phyloP scores from a whole-genome alignment of 2,113 vertebrate genomes.

The Euleptes europaea region DNA sequence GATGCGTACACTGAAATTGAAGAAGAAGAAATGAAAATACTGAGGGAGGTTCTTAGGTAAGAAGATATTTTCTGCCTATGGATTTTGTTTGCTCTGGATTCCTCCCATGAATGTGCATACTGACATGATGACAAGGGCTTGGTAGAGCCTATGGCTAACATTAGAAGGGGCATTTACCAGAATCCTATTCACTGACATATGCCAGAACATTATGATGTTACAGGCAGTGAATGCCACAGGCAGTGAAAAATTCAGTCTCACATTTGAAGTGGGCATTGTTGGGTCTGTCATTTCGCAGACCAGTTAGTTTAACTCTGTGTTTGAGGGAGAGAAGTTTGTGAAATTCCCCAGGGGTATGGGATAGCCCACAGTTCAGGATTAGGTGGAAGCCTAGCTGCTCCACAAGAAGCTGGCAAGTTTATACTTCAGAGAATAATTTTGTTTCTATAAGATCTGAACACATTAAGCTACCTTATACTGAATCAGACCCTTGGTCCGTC shows the following conservation, averaged over 20 bases:
- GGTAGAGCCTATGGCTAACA: not conserved
- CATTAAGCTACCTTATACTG: not conserved
- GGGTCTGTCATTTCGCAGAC: not conserved
- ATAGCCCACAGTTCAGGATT: not conserved
- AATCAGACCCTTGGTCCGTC: too few relatives aligned
- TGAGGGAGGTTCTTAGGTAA: slow-evolving; percentile 93
- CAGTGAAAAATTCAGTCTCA: not conserved
- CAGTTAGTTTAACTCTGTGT: too few relatives aligned
- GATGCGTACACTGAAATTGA: slow-evolving; percentile 92
- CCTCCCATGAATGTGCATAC: not conserved
- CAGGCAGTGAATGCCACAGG: not conserved
- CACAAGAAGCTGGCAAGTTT: not conserved
- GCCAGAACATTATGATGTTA: not conserved
- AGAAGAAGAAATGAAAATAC: slow-evolving; percentile 93
- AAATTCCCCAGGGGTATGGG: not conserved
- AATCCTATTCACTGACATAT: not conserved
- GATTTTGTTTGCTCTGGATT: not conserved
- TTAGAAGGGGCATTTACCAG: not conserved
- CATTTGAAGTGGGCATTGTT: not conserved
- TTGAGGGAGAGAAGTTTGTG: too few relatives aligned
- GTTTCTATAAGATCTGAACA: too few relatives aligned
- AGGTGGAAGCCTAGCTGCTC: not conserved
- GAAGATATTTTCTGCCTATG: not conserved
- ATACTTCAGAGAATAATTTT: too few relatives aligned
- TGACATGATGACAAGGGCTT: not conserved